Conservation (phyloP, 2,113 vertebrate species). For the Ranitomeya variabilis region DNA sequence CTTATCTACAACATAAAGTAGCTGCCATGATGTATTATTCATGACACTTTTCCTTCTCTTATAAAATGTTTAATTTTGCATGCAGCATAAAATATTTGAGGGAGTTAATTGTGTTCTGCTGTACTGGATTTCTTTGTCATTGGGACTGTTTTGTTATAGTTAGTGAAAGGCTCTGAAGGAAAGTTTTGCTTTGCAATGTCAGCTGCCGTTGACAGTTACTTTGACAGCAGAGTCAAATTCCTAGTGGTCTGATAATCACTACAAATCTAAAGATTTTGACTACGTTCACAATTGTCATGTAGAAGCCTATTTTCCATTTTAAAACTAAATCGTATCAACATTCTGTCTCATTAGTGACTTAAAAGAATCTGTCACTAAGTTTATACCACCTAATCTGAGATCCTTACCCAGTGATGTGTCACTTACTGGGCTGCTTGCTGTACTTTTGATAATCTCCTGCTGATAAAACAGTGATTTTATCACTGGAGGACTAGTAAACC, state of each 20-base stretch:
- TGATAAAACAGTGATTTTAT: too few relatives aligned
- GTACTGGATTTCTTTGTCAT: conserved; percentile 5
- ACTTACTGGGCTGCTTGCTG: too few relatives aligned
- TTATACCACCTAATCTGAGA: too few relatives aligned
- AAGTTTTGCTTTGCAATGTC: conserved; percentile 19
- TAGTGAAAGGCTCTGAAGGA: neutral
- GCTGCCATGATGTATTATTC: conserved; percentile 22
- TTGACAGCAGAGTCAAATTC: neutral
- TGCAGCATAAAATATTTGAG: conserved; percentile 19
- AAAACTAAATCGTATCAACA: too few relatives aligned
- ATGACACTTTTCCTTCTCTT: conserved; percentile 9
- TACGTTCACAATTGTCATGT: neutral
- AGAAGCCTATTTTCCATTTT: neutral
- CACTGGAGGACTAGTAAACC: too few relatives aligned
- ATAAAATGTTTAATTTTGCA: conserved; percentile 32
- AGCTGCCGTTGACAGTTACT: conserved; percentile 5
- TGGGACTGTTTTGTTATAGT: conserved; percentile 10
- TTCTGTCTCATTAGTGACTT: too few relatives aligned
- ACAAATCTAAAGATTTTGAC: neutral
- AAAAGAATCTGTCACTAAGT: too few relatives aligned
- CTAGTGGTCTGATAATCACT: neutral
- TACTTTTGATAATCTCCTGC: too few relatives aligned
- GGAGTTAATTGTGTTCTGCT: conserved; percentile 25
- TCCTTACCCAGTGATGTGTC: too few relatives aligned
- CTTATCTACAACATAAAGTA: conserved; percentile 25